phyloP scores from a whole-genome alignment of 2,888 invertebrate genomes.

The Callosobruchus maculatus region DNA sequence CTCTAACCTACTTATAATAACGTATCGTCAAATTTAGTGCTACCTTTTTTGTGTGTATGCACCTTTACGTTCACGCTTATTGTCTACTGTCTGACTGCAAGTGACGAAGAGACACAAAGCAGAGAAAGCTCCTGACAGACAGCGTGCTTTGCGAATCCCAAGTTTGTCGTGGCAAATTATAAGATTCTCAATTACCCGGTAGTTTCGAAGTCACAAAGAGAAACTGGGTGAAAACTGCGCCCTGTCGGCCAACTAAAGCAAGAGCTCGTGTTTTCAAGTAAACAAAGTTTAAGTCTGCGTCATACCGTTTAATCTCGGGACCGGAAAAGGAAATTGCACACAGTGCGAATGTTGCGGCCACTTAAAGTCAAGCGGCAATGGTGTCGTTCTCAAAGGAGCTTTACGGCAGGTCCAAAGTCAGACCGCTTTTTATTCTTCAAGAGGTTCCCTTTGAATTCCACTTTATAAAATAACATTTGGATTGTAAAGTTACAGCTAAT shows the following conservation, averaged over 20 bases:
- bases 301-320: neutral
- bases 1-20: too few species aligned
- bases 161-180: neutral
- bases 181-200: neutral
- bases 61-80: too few species aligned
- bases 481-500: too few species aligned
- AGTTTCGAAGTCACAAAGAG: neutral
- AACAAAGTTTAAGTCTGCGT: neutral
- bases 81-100: too few species aligned
- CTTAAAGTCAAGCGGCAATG: neutral
- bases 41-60: too few species aligned
- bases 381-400: neutral
- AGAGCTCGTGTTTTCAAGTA: neutral
- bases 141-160: too few species aligned
- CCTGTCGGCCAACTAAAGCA: neutral
- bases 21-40: too few species aligned
- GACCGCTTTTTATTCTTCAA: too few species aligned
- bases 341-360: neutral
- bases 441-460: too few species aligned
- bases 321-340: neutral
- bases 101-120: too few species aligned
- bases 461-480: too few species aligned
- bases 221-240: neutral
- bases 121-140: too few species aligned
- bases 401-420: neutral